Evolutionary conservation across 2,113 vertebrate species (phyloP).

Genomic region (Carassius carassius): DNA sequence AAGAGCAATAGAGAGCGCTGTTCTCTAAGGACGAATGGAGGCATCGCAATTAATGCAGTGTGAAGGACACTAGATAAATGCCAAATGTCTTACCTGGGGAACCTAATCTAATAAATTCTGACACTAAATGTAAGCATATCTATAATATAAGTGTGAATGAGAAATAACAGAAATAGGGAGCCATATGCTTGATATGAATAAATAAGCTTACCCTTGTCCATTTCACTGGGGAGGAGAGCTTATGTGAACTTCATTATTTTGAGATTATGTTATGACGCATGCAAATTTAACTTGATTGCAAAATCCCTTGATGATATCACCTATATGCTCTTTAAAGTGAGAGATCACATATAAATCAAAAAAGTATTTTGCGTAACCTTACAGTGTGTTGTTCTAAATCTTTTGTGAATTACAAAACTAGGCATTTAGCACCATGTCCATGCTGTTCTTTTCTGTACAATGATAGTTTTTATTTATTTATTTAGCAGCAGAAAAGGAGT

Average conservation of each 20-base stretch:
- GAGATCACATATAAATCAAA: not conserved
- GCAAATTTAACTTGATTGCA: not conserved
- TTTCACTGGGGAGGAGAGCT: slow-evolving; percentile 7
- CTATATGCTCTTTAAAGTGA: not conserved
- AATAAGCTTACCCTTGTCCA: not conserved
- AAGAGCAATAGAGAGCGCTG: not conserved
- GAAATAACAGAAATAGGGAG: not conserved
- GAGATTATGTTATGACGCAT: slow-evolving; percentile 25
- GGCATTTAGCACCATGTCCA: not conserved
- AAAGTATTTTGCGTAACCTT: not conserved
- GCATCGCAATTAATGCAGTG: slow-evolving; percentile 11
- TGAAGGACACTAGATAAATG: slow-evolving; percentile 18
- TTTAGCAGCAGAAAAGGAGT: not conserved
- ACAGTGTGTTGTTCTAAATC: not conserved
- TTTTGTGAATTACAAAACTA: not conserved
- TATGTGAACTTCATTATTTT: slow-evolving; percentile 35
- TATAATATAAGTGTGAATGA: not conserved
- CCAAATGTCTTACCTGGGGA: not conserved
- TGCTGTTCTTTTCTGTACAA: not conserved
- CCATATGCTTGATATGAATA: slow-evolving; percentile 14
- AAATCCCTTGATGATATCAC: not conserved
- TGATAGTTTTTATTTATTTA: not conserved
- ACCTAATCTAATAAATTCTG: not conserved
- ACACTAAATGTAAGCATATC: not conserved
- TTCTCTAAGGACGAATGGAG: slow-evolving; percentile 25